Percentiles rank a stretch among this genome's conserved stretches.
phyloP scores from a whole-genome alignment of 64 coral and sea anemone species.

The Acropora tenuis region DNA sequence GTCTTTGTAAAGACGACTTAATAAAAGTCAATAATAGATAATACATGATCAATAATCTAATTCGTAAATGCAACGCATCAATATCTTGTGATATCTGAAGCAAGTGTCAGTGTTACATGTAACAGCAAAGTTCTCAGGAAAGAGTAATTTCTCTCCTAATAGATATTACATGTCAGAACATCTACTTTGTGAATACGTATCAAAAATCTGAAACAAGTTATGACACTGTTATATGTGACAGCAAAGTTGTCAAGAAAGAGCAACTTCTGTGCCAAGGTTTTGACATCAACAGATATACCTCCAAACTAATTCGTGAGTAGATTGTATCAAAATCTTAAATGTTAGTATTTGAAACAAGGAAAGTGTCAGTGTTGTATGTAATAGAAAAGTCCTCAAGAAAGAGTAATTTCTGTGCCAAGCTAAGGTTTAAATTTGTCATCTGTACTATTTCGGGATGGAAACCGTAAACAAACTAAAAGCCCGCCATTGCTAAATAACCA shows the following conservation, averaged over 20 bases:
- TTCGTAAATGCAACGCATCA: conserved; percentile 22
- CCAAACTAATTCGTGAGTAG: conserved; percentile 33
- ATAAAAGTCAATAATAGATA: no score
- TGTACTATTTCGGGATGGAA: no score
- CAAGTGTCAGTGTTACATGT: conserved; percentile 37
- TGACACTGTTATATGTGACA: conserved; percentile 40
- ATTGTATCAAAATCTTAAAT: conserved; percentile 4
- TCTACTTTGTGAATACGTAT: conserved; percentile 25
- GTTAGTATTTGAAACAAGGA: conserved; percentile 26
- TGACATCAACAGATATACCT: conserved; percentile 49
- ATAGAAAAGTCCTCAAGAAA: conserved; percentile 38
- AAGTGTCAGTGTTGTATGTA: conserved; percentile 33
- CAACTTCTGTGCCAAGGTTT: conserved; percentile 15
- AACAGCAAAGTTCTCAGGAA: conserved; percentile 40
- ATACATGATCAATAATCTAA: neutral
- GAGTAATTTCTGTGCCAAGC: conserved; percentile 9
- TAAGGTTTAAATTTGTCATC: no score
- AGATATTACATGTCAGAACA: conserved; percentile 26
- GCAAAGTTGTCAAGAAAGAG: conserved; percentile 29
- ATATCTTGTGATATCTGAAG: conserved; percentile 15
- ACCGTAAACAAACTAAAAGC: no score
- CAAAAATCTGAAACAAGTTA: conserved; percentile 3
- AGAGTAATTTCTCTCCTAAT: neutral
- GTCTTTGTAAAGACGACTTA: no score
- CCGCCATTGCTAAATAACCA: no score